phyloP scores from a whole-genome alignment of 2,797 vertebrate genomes.

The Todus mexicanus region DNA sequence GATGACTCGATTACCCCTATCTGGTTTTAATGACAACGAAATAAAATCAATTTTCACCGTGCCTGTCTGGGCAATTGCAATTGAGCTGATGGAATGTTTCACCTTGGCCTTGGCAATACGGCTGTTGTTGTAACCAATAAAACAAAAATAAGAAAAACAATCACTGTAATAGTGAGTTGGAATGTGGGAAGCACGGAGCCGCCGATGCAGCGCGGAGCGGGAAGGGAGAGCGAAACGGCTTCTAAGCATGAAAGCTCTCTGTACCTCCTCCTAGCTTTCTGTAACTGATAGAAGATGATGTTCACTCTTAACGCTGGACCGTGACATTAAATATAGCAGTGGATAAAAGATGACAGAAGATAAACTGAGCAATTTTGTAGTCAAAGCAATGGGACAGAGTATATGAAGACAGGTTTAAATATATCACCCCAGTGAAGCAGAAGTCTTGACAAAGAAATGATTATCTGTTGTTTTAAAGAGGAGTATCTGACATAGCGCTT shows the following conservation, averaged over 20 bases:
- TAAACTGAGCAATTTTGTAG: not conserved
- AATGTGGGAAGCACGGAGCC: not conserved
- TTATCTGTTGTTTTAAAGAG: not conserved
- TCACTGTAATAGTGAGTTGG: not conserved
- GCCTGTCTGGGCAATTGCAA: not conserved
- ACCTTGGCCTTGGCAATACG: not conserved
- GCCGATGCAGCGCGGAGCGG: not conserved
- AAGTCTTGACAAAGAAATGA: not conserved
- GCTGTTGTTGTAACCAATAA: not conserved
- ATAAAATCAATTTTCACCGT: not conserved
- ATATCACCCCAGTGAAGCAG: not conserved
- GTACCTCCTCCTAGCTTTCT: not conserved
- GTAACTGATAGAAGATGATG: not conserved
- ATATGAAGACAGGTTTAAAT: not conserved
- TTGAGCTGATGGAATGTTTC: not conserved
- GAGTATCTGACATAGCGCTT: not conserved
- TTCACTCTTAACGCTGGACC: not conserved
- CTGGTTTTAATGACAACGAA: not conserved
- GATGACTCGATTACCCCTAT: not conserved
- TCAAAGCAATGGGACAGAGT: not conserved
- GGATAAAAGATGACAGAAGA: not conserved
- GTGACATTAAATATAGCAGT: not conserved
- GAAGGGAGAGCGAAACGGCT: not conserved
- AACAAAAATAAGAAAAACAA: slow-evolving; percentile 1
- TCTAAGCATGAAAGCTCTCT: not conserved